Base-by-base conservation (phyloP, 2,888 invertebrate species). In the Cyclophora albipunctata region DNA sequence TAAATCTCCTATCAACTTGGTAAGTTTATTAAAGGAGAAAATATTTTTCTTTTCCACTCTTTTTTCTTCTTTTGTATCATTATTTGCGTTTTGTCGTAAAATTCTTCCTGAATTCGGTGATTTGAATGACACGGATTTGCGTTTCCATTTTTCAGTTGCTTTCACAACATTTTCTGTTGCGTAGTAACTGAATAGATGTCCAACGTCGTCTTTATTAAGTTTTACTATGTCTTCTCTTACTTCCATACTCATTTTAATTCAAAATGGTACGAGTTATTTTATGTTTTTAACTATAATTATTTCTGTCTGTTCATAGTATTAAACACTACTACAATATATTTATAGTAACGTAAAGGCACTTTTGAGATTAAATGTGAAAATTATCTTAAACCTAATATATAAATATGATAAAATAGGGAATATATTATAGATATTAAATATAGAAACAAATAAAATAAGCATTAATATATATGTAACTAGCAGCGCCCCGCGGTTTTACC, bases 31-130 rank as follows among this genome's bases (percentile, higher is more conserved):
- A 34, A 55, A 40, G 40, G 84, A 80, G 53, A 82, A 78, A 1
- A 75, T 45, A 43, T 49, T 55, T 56, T 51, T 62, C 35, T 56
- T 45, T 48, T 63, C 46, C 7, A 6, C 51, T 47, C 33, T 34
- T 47, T 42, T 42, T 4, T 54, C 50, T 7, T 56, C 57, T 0
- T 53, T 6, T 2, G 5, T 37, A 37, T 37, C 5, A 37, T 5
- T 37, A 5, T 44, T 34, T 42, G 42, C 57, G 46, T 62, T 67
- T n/a, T 62, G 68, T 35, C 70, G 69, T 5, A 69, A 63, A 42
- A 81, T 73, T 46, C 76, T 66, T 5, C 79, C 82, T 0, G 84
- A 78, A 63, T 81, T 85, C 0, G 84, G 81, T 0, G 81, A 83
- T n/a, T 75, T 53, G n/a, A 84, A 75, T 0, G 81, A 75, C 0